A percentile compares a stretch with the other conserved stretches of the same genome.
These are phyloP conservation scores for Fulica atra DNA, from an alignment of 2,113 vertebrate genomes.

Conservation along the genomic window DNA sequence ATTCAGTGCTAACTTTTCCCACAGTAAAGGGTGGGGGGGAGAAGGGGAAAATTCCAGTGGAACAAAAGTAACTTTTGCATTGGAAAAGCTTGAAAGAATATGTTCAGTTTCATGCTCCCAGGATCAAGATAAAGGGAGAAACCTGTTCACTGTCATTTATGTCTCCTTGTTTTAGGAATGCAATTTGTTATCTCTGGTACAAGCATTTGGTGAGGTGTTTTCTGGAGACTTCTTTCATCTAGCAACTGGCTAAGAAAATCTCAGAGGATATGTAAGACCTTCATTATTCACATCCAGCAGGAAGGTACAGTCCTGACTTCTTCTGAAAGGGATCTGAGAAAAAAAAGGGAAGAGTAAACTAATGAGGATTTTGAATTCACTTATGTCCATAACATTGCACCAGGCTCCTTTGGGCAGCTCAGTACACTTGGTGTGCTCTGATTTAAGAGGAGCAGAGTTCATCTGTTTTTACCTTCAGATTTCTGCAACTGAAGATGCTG, in stretches of 20 bases:
- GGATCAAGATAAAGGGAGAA: background rate
- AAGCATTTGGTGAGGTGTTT: background rate
- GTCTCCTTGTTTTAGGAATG: background rate
- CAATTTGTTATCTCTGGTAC: background rate
- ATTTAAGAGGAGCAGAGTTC: background rate
- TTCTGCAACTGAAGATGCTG: background rate
- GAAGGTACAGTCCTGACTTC: background rate
- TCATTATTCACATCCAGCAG: background rate
- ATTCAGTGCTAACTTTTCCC: background rate
- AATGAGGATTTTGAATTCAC: background rate
- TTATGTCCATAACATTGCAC: background rate
- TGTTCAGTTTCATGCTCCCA: background rate
- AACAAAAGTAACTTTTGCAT: background rate
- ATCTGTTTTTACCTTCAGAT: background rate
- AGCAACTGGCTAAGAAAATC: background rate
- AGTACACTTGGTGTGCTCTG: background rate
- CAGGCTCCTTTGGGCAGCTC: background rate
- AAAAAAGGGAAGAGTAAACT: background rate
- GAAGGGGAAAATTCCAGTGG: background rate
- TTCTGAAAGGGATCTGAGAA: background rate
- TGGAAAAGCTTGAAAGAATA: background rate
- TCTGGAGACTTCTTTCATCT: background rate
- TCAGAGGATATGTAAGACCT: background rate
- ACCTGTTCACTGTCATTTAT: background rate
- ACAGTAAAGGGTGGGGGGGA: background rate